phyloP scores from a whole-genome alignment of 2,888 invertebrate species.

The Ophion ellenae region DNA sequence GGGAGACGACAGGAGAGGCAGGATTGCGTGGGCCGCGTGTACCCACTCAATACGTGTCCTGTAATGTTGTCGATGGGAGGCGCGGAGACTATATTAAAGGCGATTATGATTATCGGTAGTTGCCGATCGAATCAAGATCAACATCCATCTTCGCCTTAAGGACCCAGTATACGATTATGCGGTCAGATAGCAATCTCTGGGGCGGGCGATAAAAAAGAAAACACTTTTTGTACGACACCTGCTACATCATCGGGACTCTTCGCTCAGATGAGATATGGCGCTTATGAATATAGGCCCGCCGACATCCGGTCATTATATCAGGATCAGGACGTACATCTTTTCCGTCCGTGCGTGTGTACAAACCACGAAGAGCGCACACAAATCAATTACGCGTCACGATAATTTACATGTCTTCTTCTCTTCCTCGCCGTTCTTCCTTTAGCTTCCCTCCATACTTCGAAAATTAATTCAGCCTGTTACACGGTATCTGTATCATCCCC shows the following conservation, averaged over 20 bases:
- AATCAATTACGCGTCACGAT: slow-evolving; percentile 64
- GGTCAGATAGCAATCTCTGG: slow-evolving; percentile 45
- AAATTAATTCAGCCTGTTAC: slow-evolving; percentile 57
- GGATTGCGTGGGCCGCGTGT: slow-evolving; percentile 57
- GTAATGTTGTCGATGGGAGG: slow-evolving; percentile 41
- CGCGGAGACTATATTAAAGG: slow-evolving; percentile 75
- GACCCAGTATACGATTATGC: slow-evolving; percentile 57
- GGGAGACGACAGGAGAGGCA: neutral
- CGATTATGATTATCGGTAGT: slow-evolving; percentile 77
- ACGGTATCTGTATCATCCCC: slow-evolving; percentile 29
- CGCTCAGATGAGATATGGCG: slow-evolving; percentile 44
- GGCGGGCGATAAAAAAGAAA: slow-evolving; percentile 56
- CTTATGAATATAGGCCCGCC: slow-evolving; percentile 53
- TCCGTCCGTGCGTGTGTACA: neutral
- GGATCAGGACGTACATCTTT: slow-evolving; percentile 38
- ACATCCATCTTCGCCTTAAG: slow-evolving; percentile 65
- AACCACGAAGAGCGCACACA: slow-evolving; percentile 46
- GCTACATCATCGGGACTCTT: slow-evolving; percentile 53
- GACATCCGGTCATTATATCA: slow-evolving; percentile 65
- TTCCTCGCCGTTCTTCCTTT: slow-evolving; percentile 5
- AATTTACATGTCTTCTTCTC: slow-evolving; percentile 59
- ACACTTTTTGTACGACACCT: slow-evolving; percentile 66
- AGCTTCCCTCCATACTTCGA: neutral
- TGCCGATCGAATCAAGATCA: slow-evolving; percentile 77
- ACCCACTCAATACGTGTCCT: slow-evolving; percentile 22